Evolutionary conservation across 2,797 vertebrate genomes (phyloP), one percentile per base, ranked within the genome.

Genomic region (Lateolabrax maculatus): DNA sequence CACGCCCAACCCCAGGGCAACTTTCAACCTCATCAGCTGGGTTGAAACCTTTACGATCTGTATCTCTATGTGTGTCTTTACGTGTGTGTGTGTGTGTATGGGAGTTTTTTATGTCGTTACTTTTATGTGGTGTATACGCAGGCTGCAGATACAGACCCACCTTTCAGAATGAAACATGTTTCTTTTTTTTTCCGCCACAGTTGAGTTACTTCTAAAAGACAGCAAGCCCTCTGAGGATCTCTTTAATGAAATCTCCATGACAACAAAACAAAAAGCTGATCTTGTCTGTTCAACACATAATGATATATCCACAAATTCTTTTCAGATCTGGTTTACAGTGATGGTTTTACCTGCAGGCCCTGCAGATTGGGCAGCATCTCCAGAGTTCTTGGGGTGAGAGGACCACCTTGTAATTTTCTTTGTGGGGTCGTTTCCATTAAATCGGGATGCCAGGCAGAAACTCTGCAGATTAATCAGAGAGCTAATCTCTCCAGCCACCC

Each of bases 201-300:
- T 5, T 60, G 23, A 81, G 18, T 51, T 56, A 84, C 37, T 71
- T 66, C 19, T 49, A 10, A 70, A 37, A 75, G 70, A 75, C 27
- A 78, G 2, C 31, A 56, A 69, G 64, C 21, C 36, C 56, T 53
- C 19, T 0, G 43, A 73, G n/a, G 48, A 71, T 12, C 37, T 11
- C 66, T 77, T 29, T 75, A 56, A 83, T 82, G 27, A 80, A 27
- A 60, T 78, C 66, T 29, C 85, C 75, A 80, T 84, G 79, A 73
- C 65, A 93, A 87, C 90, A 71, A 90, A 90, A 85, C 77, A 80
- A 48, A 72, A 68, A 43, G 23, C 15, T 51, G 31, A n/a, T 68
- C 8, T 51, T 52, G 16, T 66, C 19, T 12, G 5, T 27, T 36
- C 3, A 5, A 48, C 27, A 61, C 16, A 12, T 63, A 9, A 48